phyloP scores from a whole-genome alignment of 2,888 invertebrate species.

The Gymnoscelis rufifasciata region DNA sequence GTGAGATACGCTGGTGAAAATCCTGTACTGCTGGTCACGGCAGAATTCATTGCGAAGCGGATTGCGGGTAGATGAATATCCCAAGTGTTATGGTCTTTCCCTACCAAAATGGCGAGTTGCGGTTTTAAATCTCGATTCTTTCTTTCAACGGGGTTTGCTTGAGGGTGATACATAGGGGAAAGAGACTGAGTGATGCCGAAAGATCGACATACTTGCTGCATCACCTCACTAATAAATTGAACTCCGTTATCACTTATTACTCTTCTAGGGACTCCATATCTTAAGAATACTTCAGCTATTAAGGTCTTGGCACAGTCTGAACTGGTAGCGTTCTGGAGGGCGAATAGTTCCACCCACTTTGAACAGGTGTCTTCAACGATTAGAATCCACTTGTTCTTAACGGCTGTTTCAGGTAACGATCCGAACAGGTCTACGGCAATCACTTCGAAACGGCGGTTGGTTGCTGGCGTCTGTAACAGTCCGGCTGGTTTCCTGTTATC shows the following conservation, averaged over 20 bases:
- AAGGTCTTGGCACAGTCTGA: constrained; percentile 21
- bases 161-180: constrained; percentile 28
- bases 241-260: background rate
- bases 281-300: constrained; percentile 26
- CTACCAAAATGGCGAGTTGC: constrained; percentile 10
- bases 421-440: constrained; percentile 12
- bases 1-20: constrained; percentile 41
- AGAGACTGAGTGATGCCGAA: background rate
- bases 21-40: constrained; percentile 27
- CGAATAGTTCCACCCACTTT: constrained; percentile 27
- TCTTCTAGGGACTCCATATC: constrained; percentile 13
- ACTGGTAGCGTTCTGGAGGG: constrained; percentile 13
- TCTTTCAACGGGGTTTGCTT: constrained; percentile 22
- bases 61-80: constrained; percentile 12
- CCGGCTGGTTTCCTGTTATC: constrained; percentile 14
- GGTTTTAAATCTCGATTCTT: constrained; percentile 24
- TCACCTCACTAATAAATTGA: no score
- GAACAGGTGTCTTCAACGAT: constrained; percentile 26
- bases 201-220: background rate
- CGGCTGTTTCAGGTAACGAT: background rate
- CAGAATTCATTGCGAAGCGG: constrained; percentile 12
- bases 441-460: constrained; percentile 5
- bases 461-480: constrained; percentile 11
- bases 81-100: constrained; percentile 15
- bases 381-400: constrained; percentile 21